Evolutionary conservation across 2,797 vertebrate species (phyloP).

Genomic region (Ctenopoma kingsleyae): DNA sequence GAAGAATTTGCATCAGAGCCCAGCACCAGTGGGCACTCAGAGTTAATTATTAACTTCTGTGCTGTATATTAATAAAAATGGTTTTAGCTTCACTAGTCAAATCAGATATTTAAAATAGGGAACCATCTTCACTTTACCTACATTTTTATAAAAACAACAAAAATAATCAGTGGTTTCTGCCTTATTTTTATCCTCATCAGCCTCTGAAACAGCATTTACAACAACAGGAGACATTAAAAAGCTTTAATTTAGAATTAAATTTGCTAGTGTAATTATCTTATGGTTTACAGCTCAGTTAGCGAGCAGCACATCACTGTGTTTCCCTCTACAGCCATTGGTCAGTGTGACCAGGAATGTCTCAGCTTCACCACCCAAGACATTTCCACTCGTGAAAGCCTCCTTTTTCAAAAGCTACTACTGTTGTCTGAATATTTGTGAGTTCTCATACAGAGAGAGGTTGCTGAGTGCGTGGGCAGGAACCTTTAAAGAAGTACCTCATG

Average conservation of each 20-base stretch:
- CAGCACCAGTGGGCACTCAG: slow-evolving; percentile 10
- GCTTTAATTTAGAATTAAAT: neutral
- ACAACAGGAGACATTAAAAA: neutral
- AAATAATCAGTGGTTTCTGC: neutral
- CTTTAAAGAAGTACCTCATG: slow-evolving; percentile 5
- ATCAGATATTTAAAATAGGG: slow-evolving; percentile 5
- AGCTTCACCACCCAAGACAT: neutral
- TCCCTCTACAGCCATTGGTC: neutral
- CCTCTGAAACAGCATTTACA: neutral
- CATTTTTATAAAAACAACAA: neutral
- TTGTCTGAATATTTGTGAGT: slow-evolving; percentile 15
- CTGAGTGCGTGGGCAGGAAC: slow-evolving; percentile 7
- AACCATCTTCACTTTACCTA: neutral
- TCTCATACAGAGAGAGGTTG: neutral
- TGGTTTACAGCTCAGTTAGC: neutral
- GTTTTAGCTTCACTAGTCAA: neutral
- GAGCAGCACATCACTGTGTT: neutral
- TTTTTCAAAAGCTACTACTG: slow-evolving; percentile 5
- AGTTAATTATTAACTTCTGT: slow-evolving; percentile 44
- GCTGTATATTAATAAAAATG: slow-evolving; percentile 25
- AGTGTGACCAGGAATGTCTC: neutral
- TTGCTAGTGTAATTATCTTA: neutral
- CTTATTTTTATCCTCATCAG: neutral
- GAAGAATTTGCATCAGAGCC: slow-evolving; percentile 21
- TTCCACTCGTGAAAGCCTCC: neutral